phyloP scores from a whole-genome alignment of 2,888 invertebrate genomes.

The Chloromyia formosa region DNA sequence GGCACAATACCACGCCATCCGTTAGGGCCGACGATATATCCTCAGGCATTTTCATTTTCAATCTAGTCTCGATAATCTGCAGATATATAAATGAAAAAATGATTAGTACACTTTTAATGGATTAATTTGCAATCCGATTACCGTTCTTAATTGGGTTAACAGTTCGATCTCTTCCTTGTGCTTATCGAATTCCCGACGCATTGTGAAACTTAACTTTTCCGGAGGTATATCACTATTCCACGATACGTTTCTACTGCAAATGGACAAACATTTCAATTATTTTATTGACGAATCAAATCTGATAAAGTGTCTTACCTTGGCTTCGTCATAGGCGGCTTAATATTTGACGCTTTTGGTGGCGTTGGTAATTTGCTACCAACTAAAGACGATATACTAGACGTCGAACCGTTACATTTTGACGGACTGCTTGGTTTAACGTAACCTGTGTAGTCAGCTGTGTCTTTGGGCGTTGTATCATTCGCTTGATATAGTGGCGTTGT shows the following conservation, averaged over 20 bases:
- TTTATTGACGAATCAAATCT: not conserved
- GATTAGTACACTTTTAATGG: slow-evolving; percentile 15
- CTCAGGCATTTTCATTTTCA: slow-evolving; percentile 89
- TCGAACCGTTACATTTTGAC: slow-evolving; percentile 56
- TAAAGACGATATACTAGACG: slow-evolving; percentile 54
- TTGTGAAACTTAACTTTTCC: slow-evolving; percentile 88
- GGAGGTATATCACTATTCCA: slow-evolving; percentile 78
- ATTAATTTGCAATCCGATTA: slow-evolving; percentile 63
- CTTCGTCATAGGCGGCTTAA: slow-evolving; percentile 53
- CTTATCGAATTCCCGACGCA: slow-evolving; percentile 90
- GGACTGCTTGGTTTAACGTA: slow-evolving; percentile 66
- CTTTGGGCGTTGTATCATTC: slow-evolving; percentile 21
- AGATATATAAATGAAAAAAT: slow-evolving; percentile 43
- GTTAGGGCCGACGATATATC: slow-evolving; percentile 85
- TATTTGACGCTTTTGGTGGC: slow-evolving; percentile 49
- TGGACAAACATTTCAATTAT: not conserved
- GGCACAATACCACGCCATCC: slow-evolving; percentile 94
- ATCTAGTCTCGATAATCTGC: slow-evolving; percentile 87
- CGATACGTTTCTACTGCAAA: slow-evolving; percentile 65
- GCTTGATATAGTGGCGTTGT: slow-evolving; percentile 52
- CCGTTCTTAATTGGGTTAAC: slow-evolving; percentile 82
- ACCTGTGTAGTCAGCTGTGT: slow-evolving; percentile 59
- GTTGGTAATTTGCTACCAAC: slow-evolving; percentile 53
- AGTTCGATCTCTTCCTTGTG: slow-evolving; percentile 89
- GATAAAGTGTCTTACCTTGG: slow-evolving; percentile 39